These are phyloP conservation scores for Percopsis transmontana DNA, from an alignment of 2,113 vertebrate species.

Conservation along the genomic window DNA sequence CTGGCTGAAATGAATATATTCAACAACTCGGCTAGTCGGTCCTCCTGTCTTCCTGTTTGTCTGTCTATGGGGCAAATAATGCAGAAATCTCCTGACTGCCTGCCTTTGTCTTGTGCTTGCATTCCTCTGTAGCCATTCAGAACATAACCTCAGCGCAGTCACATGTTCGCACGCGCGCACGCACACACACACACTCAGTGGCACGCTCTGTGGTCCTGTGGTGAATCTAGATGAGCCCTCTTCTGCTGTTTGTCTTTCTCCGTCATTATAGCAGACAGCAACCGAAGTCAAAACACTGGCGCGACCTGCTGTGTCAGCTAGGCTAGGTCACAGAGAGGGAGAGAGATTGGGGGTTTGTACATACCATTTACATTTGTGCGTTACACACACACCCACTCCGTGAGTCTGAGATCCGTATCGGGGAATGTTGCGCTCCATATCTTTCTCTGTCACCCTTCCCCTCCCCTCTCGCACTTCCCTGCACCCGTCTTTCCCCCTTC, in stretches of 20 bases:
- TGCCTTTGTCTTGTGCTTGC: slow-evolving; percentile 17
- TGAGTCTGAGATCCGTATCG: slow-evolving; percentile 45
- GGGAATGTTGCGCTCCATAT: slow-evolving; percentile 49
- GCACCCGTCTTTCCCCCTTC: slow-evolving; percentile 16
- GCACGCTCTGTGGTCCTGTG: background rate
- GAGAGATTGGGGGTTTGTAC: background rate
- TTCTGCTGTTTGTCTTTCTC: slow-evolving; percentile 21
- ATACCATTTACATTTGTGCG: background rate
- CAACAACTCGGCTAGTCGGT: background rate
- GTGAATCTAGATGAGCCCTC: slow-evolving; percentile 21
- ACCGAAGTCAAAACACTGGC: slow-evolving; percentile 49
- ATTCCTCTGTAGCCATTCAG: slow-evolving; percentile 7
- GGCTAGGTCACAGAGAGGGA: slow-evolving; percentile 28
- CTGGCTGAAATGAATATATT: background rate
- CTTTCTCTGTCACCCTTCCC: slow-evolving; percentile 9
- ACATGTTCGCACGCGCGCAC: background rate
- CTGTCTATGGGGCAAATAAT: slow-evolving; percentile 30
- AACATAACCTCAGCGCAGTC: background rate
- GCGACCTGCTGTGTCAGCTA: slow-evolving; percentile 28
- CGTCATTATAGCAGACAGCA: slow-evolving; percentile 31
- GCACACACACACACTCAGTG: background rate
- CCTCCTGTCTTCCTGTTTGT: background rate
- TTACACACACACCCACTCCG: background rate
- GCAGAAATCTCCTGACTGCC: slow-evolving; percentile 17
- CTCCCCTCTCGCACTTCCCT: background rate